Conservation (phyloP, 2,888 invertebrate genomes). For the Rhagium mordax region DNA sequence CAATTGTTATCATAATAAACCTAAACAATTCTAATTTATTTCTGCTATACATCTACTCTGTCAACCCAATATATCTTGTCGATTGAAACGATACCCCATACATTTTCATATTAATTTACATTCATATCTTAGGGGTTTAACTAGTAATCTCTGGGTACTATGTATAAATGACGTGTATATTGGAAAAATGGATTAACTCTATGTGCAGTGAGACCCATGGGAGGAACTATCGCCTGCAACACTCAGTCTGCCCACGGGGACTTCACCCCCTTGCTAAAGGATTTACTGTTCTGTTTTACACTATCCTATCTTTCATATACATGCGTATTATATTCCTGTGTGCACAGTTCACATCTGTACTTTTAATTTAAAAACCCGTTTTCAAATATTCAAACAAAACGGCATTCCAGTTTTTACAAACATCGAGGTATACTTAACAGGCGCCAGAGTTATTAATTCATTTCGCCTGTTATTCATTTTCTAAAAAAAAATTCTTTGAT, state of each 20-base stretch:
- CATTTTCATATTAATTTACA: conserved; percentile 51
- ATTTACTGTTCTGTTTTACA: conserved; percentile 54
- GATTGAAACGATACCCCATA: conserved; percentile 43
- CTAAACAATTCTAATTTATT: neutral
- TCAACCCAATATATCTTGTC: conserved; percentile 12
- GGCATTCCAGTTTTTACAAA: conserved; percentile 37
- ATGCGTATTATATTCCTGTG: conserved; percentile 40
- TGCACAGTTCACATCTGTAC: conserved; percentile 36
- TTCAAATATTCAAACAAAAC: conserved; percentile 35
- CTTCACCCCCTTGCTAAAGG: conserved; percentile 51
- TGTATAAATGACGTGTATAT: conserved; percentile 69
- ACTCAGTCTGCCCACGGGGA: conserved; percentile 63
- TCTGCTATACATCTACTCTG: neutral
- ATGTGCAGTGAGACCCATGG: conserved; percentile 63
- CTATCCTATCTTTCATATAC: conserved; percentile 49
- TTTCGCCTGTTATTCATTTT: too few relatives aligned
- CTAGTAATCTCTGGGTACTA: conserved; percentile 63
- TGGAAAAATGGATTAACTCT: conserved; percentile 69
- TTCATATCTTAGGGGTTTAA: conserved; percentile 57
- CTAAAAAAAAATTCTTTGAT: too few relatives aligned
- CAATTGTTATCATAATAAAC: neutral
- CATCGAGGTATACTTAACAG: conserved; percentile 18
- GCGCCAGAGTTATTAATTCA: neutral
- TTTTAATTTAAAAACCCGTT: conserved; percentile 43
- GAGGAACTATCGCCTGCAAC: conserved; percentile 67